These are phyloP conservation scores for Nestor notabilis DNA, from an alignment of 2,113 vertebrate genomes.

Conservation along the genomic window DNA sequence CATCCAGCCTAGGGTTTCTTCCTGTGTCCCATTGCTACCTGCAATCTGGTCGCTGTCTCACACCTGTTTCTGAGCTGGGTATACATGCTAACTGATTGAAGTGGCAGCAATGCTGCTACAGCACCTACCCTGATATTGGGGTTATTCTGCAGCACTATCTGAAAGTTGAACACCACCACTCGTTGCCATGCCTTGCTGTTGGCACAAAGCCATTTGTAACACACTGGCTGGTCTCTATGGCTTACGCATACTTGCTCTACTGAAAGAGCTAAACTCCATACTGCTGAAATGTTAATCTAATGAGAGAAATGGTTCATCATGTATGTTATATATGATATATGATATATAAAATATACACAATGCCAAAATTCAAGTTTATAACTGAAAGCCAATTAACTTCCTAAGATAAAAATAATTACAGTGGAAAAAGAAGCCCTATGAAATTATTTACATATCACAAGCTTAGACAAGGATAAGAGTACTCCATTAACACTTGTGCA, in stretches of 20 bases:
- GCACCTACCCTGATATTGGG: not conserved
- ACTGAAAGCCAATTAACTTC: not conserved
- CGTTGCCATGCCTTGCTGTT: not conserved
- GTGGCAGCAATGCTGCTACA: not conserved
- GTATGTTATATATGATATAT: not conserved
- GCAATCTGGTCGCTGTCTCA: not conserved
- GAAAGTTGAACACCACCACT: not conserved
- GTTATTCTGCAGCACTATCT: accelerated
- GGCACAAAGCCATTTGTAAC: not conserved
- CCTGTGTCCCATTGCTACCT: not conserved
- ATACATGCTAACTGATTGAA: accelerated
- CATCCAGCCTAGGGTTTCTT: not conserved
- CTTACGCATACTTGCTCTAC: not conserved
- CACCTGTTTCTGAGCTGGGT: not conserved
- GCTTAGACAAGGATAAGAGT: not conserved
- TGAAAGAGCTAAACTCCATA: not conserved
- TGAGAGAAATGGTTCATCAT: not conserved
- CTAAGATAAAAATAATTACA: not conserved
- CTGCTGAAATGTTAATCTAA: not conserved
- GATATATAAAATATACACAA: not conserved
- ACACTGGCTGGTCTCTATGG: not conserved
- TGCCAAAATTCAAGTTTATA: not conserved
- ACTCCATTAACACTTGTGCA: not conserved
- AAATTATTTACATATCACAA: not conserved
- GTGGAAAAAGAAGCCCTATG: not conserved